phyloP scores from a whole-genome alignment of 2,888 invertebrate species.

The Eretmocerus hayati region DNA sequence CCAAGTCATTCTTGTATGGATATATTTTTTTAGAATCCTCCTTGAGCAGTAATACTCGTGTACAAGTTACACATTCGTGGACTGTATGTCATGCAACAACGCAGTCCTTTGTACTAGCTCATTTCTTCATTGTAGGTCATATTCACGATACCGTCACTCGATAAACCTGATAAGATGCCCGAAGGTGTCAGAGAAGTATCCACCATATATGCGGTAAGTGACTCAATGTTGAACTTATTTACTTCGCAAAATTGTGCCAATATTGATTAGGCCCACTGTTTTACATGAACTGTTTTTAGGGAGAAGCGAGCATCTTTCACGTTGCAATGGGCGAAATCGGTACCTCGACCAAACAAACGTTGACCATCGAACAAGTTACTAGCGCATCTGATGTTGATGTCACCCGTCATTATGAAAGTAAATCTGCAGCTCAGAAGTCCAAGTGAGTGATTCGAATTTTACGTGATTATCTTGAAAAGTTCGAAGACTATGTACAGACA shows the following conservation, averaged over 20 bases:
- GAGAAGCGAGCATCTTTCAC: slow-evolving; percentile 74
- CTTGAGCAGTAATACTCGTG: too few species aligned
- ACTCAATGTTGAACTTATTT: neutral
- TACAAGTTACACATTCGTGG: too few species aligned
- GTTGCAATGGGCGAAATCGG: slow-evolving; percentile 50
- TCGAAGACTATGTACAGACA: neutral
- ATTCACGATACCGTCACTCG: slow-evolving; percentile 72
- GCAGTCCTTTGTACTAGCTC: too few species aligned
- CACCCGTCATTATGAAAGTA: slow-evolving; percentile 26
- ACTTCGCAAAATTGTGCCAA: neutral
- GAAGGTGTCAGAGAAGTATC: slow-evolving; percentile 69
- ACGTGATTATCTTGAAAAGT: neutral
- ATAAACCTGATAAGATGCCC: slow-evolving; percentile 49
- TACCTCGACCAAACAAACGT: slow-evolving; percentile 46
- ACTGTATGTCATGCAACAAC: too few species aligned
- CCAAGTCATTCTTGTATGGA: too few species aligned
- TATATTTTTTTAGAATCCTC: too few species aligned
- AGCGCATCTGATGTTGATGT: slow-evolving; percentile 44
- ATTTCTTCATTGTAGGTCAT: slow-evolving; percentile 60
- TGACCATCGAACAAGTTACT: slow-evolving; percentile 50
- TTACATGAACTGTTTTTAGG: slow-evolving; percentile 44
- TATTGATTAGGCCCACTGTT: too few species aligned
- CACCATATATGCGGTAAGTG: slow-evolving; percentile 69
- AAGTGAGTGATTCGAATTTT: slow-evolving; percentile 1
- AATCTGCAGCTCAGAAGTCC: slow-evolving; percentile 22